These are phyloP conservation scores for Biston stratarius DNA, from an alignment of 2,888 invertebrate species.

Conservation along the genomic window DNA sequence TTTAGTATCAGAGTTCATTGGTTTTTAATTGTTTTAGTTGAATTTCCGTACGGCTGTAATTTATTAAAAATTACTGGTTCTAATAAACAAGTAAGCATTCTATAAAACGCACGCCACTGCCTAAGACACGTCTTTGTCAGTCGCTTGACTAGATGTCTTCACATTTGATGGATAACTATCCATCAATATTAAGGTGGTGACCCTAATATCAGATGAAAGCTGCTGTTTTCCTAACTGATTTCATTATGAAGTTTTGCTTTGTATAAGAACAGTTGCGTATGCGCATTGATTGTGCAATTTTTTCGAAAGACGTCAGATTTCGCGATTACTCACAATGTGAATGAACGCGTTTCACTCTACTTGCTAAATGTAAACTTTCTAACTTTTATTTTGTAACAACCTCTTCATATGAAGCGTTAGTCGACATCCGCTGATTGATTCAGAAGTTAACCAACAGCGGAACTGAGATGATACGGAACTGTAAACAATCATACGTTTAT, in stretches of 20 bases:
- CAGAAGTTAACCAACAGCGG: not conserved
- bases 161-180: not conserved
- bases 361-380: conserved; percentile 40
- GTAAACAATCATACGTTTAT: too few species aligned
- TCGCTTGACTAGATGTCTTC: not conserved
- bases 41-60: too few species aligned
- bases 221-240: conserved; percentile 21
- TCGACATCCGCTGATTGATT: conserved; percentile 1
- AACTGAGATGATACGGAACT: not conserved
- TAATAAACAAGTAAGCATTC: too few species aligned
- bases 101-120: too few species aligned
- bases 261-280: conserved; percentile 24
- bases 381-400: conserved; percentile 34
- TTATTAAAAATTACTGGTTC: too few species aligned
- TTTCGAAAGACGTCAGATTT: conserved; percentile 38
- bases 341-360: conserved; percentile 39
- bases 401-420: conserved; percentile 18
- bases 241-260: conserved; percentile 16
- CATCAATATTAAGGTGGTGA: conserved; percentile 19
- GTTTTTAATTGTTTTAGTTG: conserved; percentile 1
- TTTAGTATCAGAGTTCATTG: not conserved
- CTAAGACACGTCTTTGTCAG: not conserved
- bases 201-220: conserved; percentile 30
- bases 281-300: conserved; percentile 38
- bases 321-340: conserved; percentile 44